Percentiles rank a stretch among this genome's conserved stretches.
phyloP scores from a whole-genome alignment of 2,888 invertebrate species.

The Pomacea canaliculata region DNA sequence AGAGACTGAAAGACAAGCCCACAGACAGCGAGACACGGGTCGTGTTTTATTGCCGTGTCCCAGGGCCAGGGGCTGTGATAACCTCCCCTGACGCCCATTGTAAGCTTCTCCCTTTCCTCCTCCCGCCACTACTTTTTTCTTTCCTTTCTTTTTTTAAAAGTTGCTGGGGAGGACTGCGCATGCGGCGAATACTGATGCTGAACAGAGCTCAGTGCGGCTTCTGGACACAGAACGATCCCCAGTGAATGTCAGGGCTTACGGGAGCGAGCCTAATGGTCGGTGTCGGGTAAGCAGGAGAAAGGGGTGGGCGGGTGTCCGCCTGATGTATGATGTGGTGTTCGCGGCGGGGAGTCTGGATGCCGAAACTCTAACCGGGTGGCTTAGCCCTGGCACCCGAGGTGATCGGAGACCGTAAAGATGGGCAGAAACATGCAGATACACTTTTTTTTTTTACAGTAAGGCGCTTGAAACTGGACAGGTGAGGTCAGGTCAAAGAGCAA shows the following conservation, averaged over 20 bases:
- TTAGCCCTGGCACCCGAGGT: background rate
- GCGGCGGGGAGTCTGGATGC: constrained; percentile 5
- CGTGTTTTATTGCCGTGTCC: background rate
- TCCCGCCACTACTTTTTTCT: too few relatives aligned
- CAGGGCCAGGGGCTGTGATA: background rate
- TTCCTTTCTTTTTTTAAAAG: too few relatives aligned
- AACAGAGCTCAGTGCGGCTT: too few relatives aligned
- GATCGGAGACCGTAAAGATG: background rate
- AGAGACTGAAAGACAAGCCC: background rate
- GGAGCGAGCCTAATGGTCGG: constrained; percentile 4
- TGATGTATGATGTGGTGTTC: constrained; percentile 10
- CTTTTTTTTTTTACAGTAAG: background rate
- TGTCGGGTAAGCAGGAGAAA: constrained; percentile 8
- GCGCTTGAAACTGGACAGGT: too few relatives aligned
- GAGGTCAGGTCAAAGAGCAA: too few relatives aligned
- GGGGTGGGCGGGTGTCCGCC: constrained; percentile 10
- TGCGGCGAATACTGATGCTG: too few relatives aligned
- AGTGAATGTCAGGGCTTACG: constrained; percentile 3
- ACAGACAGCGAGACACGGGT: background rate
- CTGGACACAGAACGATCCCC: too few relatives aligned
- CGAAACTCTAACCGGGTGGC: constrained; percentile 6
- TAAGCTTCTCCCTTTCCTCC: background rate
- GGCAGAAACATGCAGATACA: background rate
- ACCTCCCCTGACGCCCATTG: background rate
- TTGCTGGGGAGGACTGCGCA: too few relatives aligned